Evolutionary conservation across 64 coral and sea anemone species (phyloP).

Genomic region (Pocillopora verrucosa): DNA sequence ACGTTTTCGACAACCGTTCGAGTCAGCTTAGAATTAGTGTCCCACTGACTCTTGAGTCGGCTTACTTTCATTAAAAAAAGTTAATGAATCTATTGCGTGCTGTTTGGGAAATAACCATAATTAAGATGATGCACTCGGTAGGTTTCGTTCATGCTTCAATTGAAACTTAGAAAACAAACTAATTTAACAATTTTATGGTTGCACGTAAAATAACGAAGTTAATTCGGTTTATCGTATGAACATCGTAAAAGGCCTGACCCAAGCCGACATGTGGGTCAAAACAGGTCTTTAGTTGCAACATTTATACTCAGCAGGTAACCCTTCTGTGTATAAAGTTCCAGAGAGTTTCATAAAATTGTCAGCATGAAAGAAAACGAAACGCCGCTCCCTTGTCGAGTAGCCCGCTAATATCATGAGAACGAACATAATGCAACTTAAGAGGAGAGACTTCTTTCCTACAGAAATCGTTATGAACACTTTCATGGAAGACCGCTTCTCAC

Average conservation of each 20-base stretch:
- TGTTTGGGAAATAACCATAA: neutral
- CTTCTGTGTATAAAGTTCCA: neutral
- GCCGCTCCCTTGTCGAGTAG: neutral
- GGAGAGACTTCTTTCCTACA: no score
- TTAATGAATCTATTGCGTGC: neutral
- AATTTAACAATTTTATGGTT: neutral
- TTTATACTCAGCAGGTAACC: neutral
- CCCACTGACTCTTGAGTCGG: neutral
- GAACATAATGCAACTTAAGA: no score
- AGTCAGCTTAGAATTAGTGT: no score
- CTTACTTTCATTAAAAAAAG: neutral
- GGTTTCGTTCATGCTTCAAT: neutral
- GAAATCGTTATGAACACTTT: no score
- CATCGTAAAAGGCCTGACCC: no score
- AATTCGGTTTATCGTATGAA: no score
- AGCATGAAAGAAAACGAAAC: neutral
- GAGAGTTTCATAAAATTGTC: slow-evolving; percentile 11
- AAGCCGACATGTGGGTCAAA: no score
- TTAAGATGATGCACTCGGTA: neutral
- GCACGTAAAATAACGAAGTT: no score
- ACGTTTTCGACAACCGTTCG: no score
- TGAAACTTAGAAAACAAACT: neutral
- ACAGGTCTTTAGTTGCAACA: neutral
- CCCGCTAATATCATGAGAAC: neutral
- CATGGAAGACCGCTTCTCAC: no score